phyloP scores from a whole-genome alignment of 2,797 vertebrate species.

The Sebastes hubbsi region DNA sequence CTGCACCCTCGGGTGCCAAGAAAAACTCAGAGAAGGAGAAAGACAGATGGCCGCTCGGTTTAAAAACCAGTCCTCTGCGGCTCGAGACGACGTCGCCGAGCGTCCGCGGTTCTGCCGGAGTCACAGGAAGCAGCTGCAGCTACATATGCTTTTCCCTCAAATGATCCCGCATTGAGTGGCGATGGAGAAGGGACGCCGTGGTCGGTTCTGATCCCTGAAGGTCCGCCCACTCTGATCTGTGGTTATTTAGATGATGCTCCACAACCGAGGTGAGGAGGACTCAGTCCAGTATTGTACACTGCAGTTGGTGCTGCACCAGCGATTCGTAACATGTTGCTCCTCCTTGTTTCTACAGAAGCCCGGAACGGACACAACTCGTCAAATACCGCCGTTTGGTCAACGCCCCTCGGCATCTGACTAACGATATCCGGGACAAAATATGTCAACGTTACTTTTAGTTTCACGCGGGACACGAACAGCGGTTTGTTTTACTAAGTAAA shows the following conservation, averaged over 20 bases:
- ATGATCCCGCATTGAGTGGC: conserved; percentile 62
- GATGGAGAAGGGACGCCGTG: background rate
- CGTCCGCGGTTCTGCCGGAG: conserved; percentile 58
- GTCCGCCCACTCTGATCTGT: background rate
- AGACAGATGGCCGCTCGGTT: conserved; percentile 80
- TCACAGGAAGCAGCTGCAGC: conserved; percentile 77
- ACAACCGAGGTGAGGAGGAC: background rate
- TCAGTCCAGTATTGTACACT: background rate
- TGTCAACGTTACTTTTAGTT: too few species aligned
- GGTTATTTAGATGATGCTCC: background rate
- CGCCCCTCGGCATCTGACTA: too few species aligned
- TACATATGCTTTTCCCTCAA: conserved; percentile 79
- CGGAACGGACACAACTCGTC: too few species aligned
- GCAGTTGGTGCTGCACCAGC: too few species aligned
- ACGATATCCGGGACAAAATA: too few species aligned
- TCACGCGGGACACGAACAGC: too few species aligned
- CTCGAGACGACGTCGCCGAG: conserved; percentile 53
- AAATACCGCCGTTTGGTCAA: too few species aligned
- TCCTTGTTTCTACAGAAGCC: too few species aligned
- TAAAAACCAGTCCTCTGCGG: conserved; percentile 63
- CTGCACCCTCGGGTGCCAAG: conserved; percentile 70
- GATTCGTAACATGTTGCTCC: too few species aligned
- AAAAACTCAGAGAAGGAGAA: conserved; percentile 67
- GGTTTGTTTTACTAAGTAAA: too few species aligned
- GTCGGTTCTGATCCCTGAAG: background rate